Conservation (phyloP, 2,888 invertebrate genomes). For the Girardia tigrina region DNA sequence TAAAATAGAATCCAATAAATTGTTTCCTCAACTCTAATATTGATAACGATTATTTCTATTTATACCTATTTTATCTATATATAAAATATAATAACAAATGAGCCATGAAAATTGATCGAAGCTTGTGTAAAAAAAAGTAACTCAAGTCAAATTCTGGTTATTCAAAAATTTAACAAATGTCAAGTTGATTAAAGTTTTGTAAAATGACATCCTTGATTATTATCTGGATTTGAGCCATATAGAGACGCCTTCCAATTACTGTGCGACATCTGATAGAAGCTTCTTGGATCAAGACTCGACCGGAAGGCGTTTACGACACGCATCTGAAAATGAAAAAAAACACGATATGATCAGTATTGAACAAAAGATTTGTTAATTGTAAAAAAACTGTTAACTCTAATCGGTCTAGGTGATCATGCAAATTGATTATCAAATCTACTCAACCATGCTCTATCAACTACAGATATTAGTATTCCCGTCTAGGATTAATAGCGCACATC, state of each 20-base stretch:
- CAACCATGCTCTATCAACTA: slow-evolving; percentile 1
- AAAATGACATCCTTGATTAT: neutral
- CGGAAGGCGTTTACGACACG: slow-evolving; percentile 9
- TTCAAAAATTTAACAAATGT: no score
- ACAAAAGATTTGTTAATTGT: neutral
- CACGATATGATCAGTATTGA: neutral
- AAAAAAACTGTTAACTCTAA: neutral
- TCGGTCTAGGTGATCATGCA: slow-evolving; percentile 16
- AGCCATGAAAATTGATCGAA: slow-evolving; percentile 7
- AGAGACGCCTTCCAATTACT: neutral
- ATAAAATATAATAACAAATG: slow-evolving; percentile 10
- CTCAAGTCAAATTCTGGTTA: neutral
- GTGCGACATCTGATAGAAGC: neutral
- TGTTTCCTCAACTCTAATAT: neutral
- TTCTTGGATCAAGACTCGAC: slow-evolving; percentile 1
- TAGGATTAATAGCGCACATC: no score
- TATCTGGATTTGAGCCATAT: neutral
- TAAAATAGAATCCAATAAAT: neutral
- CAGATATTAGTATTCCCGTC: neutral
- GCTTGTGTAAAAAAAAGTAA: neutral
- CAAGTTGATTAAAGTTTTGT: neutral
- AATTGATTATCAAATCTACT: neutral
- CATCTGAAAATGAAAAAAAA: neutral
- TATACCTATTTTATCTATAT: no score
- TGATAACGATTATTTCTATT: neutral